Evolutionary conservation across 1,140 invertebrate genomes (phyloP).

Genomic region (Telenomus remus): DNA sequence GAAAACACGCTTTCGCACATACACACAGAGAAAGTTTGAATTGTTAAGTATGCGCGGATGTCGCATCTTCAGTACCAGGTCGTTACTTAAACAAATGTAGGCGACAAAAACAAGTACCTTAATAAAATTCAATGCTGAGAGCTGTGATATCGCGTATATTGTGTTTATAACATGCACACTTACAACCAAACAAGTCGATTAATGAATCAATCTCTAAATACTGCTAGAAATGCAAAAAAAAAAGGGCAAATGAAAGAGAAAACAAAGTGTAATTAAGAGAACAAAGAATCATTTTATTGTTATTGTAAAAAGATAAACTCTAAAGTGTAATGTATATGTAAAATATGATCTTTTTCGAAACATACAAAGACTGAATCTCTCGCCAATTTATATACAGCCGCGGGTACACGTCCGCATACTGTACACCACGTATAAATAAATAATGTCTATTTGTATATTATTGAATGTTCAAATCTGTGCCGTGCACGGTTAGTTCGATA

Average conservation of each 20-base stretch:
- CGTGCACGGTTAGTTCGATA: slow-evolving; percentile 61
- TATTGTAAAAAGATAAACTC: slow-evolving; percentile 64
- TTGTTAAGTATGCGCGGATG: slow-evolving; percentile 57
- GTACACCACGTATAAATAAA: slow-evolving; percentile 59
- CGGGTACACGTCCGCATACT: slow-evolving; percentile 63
- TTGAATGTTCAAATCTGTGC: slow-evolving; percentile 57
- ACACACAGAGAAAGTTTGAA: slow-evolving; percentile 7
- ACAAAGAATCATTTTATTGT: slow-evolving; percentile 64
- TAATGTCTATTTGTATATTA: slow-evolving; percentile 64
- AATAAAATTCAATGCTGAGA: slow-evolving; percentile 66
- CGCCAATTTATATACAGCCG: slow-evolving; percentile 72
- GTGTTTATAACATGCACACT: slow-evolving; percentile 16
- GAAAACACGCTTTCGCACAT: no score
- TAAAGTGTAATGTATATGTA: slow-evolving; percentile 67
- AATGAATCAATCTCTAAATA: background rate
- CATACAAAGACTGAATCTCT: slow-evolving; percentile 72
- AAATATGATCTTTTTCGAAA: slow-evolving; percentile 56
- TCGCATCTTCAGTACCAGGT: slow-evolving; percentile 59
- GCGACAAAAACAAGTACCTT: slow-evolving; percentile 62
- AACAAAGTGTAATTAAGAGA: background rate
- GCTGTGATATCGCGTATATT: slow-evolving; percentile 75
- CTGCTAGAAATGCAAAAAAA: slow-evolving; percentile 9
- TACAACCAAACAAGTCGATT: slow-evolving; percentile 10
- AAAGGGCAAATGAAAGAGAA: slow-evolving; percentile 32
- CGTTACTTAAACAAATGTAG: slow-evolving; percentile 47